Conservation (phyloP, 2,888 invertebrate genomes). For the Aphidoletes aphidimyza region DNA sequence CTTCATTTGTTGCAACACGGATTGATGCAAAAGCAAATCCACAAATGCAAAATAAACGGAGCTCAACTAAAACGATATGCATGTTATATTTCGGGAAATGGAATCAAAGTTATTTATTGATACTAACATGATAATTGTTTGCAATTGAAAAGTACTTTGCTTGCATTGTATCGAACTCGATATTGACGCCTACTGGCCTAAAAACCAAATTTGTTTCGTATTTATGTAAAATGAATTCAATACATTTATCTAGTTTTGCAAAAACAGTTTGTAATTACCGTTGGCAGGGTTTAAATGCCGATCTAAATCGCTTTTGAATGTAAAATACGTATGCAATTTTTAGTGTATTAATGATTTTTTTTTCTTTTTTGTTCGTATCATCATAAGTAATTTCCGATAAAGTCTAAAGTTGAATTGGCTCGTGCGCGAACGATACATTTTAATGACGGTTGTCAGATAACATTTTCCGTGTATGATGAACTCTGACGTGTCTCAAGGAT, state of each 20-base stretch:
- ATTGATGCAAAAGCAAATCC: not conserved
- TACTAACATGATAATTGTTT: not conserved
- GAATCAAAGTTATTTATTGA: conserved; percentile 42
- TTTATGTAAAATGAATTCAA: not conserved
- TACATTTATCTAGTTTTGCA: not conserved
- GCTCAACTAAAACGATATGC: too few species aligned
- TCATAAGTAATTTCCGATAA: conserved; percentile 3
- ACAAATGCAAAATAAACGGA: too few species aligned
- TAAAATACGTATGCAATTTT: not conserved
- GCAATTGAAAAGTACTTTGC: not conserved
- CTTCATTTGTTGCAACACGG: not conserved
- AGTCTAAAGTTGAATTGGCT: not conserved
- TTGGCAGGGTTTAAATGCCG: not conserved
- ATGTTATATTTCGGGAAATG: conserved; percentile 24
- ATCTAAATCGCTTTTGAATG: not conserved
- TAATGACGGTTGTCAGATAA: conserved; percentile 21
- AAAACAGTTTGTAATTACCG: conserved; percentile 11
- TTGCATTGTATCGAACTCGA: not conserved
- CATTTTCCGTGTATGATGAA: conserved; percentile 27
- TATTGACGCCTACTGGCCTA: conserved; percentile 43
- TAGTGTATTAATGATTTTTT: not conserved
- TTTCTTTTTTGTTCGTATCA: not conserved
- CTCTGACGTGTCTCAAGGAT: conserved; percentile 38
- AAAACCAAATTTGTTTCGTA: not conserved
- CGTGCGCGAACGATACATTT: conserved; percentile 1